phyloP scores from a whole-genome alignment of 2,797 vertebrate species.

The Allobates femoralis region DNA sequence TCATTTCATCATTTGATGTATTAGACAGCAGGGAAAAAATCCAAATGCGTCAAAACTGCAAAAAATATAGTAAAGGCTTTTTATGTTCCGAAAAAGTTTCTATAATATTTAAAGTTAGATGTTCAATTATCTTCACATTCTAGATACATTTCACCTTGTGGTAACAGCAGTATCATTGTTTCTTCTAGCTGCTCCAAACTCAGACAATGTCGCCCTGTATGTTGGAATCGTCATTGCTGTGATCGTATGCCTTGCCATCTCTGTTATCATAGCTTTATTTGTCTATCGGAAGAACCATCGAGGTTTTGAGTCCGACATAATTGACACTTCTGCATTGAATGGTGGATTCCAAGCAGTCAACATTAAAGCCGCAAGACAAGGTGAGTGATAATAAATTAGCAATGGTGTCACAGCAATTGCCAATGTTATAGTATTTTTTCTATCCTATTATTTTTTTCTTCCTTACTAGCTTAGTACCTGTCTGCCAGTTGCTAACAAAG shows the following conservation, averaged over 20 bases:
- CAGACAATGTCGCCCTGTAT: constrained; percentile 90
- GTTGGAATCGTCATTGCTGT: constrained; percentile 91
- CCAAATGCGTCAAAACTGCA: too few relatives aligned
- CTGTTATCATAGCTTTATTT: constrained; percentile 87
- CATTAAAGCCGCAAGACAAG: constrained; percentile 93
- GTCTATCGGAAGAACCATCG: constrained; percentile 95
- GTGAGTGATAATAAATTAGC: constrained; percentile 70
- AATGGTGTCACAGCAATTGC: neutral
- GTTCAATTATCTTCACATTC: neutral
- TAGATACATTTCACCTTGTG: neutral
- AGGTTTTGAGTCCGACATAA: constrained; percentile 92
- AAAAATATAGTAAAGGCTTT: too few relatives aligned
- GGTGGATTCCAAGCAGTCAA: constrained; percentile 94
- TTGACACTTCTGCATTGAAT: constrained; percentile 92
- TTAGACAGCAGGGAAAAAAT: too few relatives aligned
- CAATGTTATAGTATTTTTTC: neutral
- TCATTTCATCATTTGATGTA: too few relatives aligned
- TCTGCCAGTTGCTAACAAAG: too few relatives aligned
- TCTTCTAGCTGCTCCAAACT: constrained; percentile 86
- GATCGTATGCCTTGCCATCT: constrained; percentile 92
- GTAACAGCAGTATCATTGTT: constrained; percentile 52
- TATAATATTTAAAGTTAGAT: neutral
- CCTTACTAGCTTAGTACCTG: too few relatives aligned
- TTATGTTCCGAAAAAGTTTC: too few relatives aligned
- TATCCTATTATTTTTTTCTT: too few relatives aligned